Evolutionary conservation across 2,888 invertebrate genomes (phyloP), one percentile per base, ranked within the genome.

Genomic region (Latheticus oryzae): DNA sequence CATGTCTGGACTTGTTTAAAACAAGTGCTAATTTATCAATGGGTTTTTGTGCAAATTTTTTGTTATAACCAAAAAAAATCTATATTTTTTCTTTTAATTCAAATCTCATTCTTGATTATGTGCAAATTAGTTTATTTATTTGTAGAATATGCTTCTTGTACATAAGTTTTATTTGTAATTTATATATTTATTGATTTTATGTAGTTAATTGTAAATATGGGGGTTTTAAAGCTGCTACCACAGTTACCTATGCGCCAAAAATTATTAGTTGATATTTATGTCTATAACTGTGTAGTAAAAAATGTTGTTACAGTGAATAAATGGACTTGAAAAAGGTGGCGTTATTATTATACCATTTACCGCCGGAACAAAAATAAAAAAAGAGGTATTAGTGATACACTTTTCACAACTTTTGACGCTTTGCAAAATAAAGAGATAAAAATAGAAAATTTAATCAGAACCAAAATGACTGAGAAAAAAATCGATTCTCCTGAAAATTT

Each of bases 1-100:
- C 38, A 82, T 87, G 68, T 87, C 87, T 5, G 85, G 87, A 61
- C 78, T 87, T 65, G 87, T 87, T 75, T 79, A 76, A n/a, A 78
- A 63, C 30, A 26, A 53, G 19, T 33, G 23, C 45, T 15, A 28
- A 28, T 26, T 43, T 12, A 12, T 5, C 13, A 37, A 48, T 48
- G 65, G 65, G 64, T 65, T 55, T 47, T 58, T 33, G 67, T 67
- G 67, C 67, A 67, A 67, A 53, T 12, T 32, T 35, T 37, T 24
- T 47, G 35, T 54, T 56, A 17, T 28, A 17, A 21, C 26, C 16
- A 11, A 32, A 19, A 12, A 3, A 21, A 16, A 35, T 47, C n/a
- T n/a, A n/a, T 47, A 24, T 38, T 38, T 56, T 26, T 9, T 32
- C 38, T n/a, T n/a, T n/a, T n/a, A n/a, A n/a, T n/a, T n/a, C n/a